A percentile compares a stretch with the other conserved stretches of the same genome.
phyloP scores from a whole-genome alignment of 2,113 vertebrate genomes.

The Tragelaphus scriptus region DNA sequence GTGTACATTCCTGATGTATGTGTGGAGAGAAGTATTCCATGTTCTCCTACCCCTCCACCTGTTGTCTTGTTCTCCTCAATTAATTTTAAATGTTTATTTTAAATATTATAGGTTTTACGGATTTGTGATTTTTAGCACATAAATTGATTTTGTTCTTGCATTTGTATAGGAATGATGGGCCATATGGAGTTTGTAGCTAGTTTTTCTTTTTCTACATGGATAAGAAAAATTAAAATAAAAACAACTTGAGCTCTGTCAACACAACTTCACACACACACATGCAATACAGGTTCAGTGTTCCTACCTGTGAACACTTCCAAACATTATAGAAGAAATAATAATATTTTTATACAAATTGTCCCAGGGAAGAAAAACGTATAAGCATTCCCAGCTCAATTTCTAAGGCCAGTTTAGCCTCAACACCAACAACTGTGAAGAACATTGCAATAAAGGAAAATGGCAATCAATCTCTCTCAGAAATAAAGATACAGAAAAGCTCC shows the following conservation, averaged over 20 bases:
- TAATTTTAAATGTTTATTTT: neutral
- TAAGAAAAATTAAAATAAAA: slow-evolving; percentile 16
- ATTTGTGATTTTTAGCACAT: neutral
- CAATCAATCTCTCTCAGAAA: neutral
- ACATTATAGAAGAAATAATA: neutral
- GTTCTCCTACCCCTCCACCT: neutral
- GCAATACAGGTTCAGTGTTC: neutral
- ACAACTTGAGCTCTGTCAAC: neutral
- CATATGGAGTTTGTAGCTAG: neutral
- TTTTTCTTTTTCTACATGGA: neutral
- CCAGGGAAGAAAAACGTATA: neutral
- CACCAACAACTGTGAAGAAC: neutral
- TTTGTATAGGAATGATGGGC: neutral
- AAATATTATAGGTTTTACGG: neutral
- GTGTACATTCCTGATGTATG: neutral
- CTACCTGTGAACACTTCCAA: neutral
- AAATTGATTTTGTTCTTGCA: neutral
- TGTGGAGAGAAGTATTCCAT: neutral
- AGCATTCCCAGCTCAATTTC: neutral
- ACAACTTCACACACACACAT: neutral
- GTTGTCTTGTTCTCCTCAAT: neutral
- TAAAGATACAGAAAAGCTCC: neutral
- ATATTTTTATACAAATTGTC: neutral
- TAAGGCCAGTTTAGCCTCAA: neutral
- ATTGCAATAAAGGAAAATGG: neutral